phyloP scores from a whole-genome alignment of 2,113 vertebrate species.

The Aplodontia rufa region DNA sequence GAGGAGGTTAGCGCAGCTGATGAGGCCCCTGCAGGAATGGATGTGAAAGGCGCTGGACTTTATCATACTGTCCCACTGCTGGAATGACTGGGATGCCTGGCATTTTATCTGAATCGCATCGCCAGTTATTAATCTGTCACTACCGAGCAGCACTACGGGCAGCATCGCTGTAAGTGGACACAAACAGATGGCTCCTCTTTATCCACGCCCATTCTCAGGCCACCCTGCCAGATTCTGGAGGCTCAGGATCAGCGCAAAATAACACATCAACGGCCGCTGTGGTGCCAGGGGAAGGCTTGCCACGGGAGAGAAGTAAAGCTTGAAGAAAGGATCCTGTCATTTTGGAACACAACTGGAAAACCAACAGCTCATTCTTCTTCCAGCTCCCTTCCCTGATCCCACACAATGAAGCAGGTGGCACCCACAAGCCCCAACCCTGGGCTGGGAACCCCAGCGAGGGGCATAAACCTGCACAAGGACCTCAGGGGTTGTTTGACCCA shows the following conservation, averaged over 20 bases:
- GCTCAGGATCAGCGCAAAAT: too few species aligned
- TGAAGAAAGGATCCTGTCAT: background rate
- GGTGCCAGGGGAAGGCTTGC: background rate
- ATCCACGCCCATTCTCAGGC: background rate
- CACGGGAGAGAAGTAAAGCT: background rate
- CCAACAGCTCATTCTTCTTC: background rate
- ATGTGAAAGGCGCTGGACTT: accelerated
- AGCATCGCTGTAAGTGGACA: accelerated
- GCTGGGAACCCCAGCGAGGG: background rate
- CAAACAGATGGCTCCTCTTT: background rate
- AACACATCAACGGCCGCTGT: background rate
- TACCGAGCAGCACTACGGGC: accelerated
- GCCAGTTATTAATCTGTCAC: too few species aligned
- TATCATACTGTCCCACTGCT: accelerated
- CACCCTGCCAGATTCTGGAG: background rate
- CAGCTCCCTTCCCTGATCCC: too few species aligned
- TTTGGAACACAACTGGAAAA: background rate
- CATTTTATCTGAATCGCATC: background rate
- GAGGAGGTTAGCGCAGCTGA: constrained; percentile 54
- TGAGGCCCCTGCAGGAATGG: constrained; percentile 54
- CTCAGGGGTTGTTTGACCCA: background rate
- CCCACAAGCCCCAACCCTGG: background rate
- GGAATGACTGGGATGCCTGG: too few species aligned
- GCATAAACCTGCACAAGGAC: background rate
- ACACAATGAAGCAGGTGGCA: accelerated